Conservation (phyloP, 2,113 vertebrate species). For the Corythornis vintsioides region DNA sequence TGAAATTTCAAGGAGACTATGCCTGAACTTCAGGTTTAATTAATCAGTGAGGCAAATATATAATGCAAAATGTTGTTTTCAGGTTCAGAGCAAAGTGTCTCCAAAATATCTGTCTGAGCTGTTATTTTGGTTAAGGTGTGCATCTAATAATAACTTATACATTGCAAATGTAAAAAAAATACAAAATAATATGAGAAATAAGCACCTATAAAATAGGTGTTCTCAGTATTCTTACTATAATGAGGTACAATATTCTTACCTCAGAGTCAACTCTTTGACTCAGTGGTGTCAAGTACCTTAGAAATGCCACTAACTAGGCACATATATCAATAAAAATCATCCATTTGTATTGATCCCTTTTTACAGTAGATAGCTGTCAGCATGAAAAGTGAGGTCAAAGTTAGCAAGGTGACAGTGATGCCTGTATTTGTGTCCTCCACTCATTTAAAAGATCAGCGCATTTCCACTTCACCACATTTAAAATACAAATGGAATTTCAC, state of each 20-base stretch:
- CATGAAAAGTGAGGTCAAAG: not conserved
- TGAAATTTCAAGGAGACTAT: not conserved
- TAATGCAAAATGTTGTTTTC: not conserved
- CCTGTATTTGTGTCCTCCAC: not conserved
- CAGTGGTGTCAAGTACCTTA: not conserved
- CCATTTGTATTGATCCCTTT: not conserved
- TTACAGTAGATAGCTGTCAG: not conserved
- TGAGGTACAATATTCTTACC: not conserved
- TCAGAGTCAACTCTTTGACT: not conserved
- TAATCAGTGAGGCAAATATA: not conserved
- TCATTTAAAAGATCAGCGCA: not conserved
- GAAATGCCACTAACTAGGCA: not conserved
- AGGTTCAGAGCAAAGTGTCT: not conserved
- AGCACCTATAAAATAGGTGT: not conserved
- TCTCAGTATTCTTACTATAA: not conserved
- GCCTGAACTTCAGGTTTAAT: not conserved
- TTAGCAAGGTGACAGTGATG: not conserved
- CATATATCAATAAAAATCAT: constrained; percentile 5
- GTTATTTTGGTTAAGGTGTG: not conserved
- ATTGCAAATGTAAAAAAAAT: not conserved
- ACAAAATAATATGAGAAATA: not conserved
- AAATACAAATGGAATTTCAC: constrained; percentile 13
- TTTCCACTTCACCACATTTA: not conserved
- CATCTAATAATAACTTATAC: not conserved
- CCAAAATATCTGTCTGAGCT: not conserved